phyloP scores from a whole-genome alignment of 2,888 invertebrate species.

The Eudasyphora cyanicolor region DNA sequence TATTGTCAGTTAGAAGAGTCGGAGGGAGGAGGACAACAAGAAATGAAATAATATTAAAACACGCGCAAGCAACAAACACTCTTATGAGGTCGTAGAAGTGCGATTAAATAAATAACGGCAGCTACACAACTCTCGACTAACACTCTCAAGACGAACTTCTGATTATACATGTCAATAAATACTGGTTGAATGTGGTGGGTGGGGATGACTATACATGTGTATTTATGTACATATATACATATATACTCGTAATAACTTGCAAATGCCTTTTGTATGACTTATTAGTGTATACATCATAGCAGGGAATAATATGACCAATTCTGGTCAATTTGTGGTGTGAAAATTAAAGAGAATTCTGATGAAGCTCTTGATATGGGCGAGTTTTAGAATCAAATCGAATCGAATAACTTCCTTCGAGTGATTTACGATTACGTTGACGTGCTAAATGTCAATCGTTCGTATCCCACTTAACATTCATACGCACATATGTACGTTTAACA shows the following conservation, averaged over 20 bases:
- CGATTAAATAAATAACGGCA: not conserved
- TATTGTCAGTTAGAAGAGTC: not conserved
- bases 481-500: not conserved
- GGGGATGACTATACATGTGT: not conserved
- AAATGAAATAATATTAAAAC: not conserved
- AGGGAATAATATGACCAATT: too few relatives aligned
- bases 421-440: conserved; percentile 27
- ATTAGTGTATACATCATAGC: too few relatives aligned
- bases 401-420: conserved; percentile 9
- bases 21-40: too few relatives aligned
- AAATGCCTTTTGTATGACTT: too few relatives aligned
- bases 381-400: not conserved
- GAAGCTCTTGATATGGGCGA: too few relatives aligned
- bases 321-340: too few relatives aligned
- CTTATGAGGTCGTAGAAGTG: not conserved
- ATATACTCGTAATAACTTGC: too few relatives aligned
- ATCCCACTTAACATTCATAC: not conserved
- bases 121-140: not conserved
- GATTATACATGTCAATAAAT: conserved; percentile 13
- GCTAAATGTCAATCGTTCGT: conserved; percentile 17
- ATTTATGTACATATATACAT: too few relatives aligned
- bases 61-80: not conserved
- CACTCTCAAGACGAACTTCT: not conserved
- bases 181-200: conserved; percentile 12
- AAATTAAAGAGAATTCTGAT: too few relatives aligned